Conservation (phyloP, 1,140 invertebrate genomes). For the Coenobita brevimanus region DNA sequence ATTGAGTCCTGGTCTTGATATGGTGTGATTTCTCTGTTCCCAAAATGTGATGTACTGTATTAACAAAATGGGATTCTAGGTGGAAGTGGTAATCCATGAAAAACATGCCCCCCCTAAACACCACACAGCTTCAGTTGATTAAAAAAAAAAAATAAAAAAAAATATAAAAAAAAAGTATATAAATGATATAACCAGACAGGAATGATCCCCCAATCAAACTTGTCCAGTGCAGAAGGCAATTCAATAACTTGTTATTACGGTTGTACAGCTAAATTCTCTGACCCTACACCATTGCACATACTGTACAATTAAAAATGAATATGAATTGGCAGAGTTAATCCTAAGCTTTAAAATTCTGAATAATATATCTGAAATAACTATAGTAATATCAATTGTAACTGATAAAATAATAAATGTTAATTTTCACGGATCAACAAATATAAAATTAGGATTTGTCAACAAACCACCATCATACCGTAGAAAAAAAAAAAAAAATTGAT, state of each 20-base stretch:
- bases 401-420: conserved; percentile 2
- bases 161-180: no score
- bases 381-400: not conserved
- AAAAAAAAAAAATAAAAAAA: no score
- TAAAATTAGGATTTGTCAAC: not conserved
- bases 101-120: conserved; percentile 19
- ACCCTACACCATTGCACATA: conserved; percentile 52
- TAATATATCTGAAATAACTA: conserved; percentile 8
- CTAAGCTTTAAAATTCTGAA: conserved; percentile 3
- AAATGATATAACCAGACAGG: conserved; percentile 43
- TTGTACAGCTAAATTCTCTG: conserved; percentile 34
- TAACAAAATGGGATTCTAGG: conserved; percentile 19
- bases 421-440: conserved; percentile 5
- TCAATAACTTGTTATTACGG: not conserved
- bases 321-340: conserved; percentile 9
- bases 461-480: not conserved
- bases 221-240: conserved; percentile 30
- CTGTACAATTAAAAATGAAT: conserved; percentile 29
- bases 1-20: no score
- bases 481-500: not conserved
- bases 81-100: conserved; percentile 39
- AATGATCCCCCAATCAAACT: conserved; percentile 55
- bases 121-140: conserved; percentile 51
- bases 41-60: not conserved
- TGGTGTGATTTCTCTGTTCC: no score